These are phyloP conservation scores for Himalopsyche tibetana DNA, from an alignment of 2,888 invertebrate species.

Conservation along the genomic window DNA sequence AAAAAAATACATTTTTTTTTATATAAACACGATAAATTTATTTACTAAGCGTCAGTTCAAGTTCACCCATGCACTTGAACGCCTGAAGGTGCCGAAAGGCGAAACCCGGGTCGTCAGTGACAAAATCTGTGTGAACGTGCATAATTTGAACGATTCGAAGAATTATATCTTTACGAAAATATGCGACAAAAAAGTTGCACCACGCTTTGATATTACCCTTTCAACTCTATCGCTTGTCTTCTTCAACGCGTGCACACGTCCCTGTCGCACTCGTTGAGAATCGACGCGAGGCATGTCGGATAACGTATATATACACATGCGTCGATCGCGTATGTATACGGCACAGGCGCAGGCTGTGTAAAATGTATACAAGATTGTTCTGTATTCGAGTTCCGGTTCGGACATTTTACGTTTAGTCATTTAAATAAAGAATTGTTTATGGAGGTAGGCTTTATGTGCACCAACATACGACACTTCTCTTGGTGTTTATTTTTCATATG, in stretches of 20 bases:
- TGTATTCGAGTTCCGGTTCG: conserved; percentile 13
- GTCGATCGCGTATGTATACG: neutral
- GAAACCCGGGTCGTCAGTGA: too few species aligned
- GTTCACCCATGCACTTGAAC: too few species aligned
- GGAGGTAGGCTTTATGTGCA: neutral
- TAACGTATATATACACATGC: neutral
- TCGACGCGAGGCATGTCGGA: neutral
- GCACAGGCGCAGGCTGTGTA: neutral
- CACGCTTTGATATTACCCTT: conserved; percentile 23
- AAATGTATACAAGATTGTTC: conserved; percentile 22
- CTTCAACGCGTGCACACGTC: conserved; percentile 12
- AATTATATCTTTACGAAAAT: too few species aligned
- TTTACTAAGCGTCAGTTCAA: too few species aligned
- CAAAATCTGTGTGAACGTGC: too few species aligned
- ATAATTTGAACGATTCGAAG: too few species aligned
- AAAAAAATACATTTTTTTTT: too few species aligned
- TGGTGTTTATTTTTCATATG: neutral
- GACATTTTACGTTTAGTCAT: conserved; percentile 30
- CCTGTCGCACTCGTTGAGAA: conserved; percentile 4
- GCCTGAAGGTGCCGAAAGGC: too few species aligned
- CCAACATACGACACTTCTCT: neutral
- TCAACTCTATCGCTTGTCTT: conserved; percentile 28
- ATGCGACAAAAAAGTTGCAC: neutral
- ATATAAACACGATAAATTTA: too few species aligned
- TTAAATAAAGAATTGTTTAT: conserved; percentile 30